A percentile compares a stretch with the other conserved stretches of the same genome.
Conservation (phyloP, 2,888 invertebrate species). For the Drosophila macrothrix region DNA sequence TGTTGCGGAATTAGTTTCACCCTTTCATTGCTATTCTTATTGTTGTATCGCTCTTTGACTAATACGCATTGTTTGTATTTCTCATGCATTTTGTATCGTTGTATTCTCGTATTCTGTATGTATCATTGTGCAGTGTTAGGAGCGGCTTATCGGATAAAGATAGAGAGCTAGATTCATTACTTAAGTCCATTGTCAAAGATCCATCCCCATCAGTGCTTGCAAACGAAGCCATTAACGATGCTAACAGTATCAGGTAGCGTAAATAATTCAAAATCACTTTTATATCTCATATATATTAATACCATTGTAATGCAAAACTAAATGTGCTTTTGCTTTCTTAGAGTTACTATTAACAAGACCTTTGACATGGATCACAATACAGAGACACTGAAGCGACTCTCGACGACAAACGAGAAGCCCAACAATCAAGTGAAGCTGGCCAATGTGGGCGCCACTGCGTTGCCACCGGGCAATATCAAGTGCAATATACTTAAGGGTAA, state of each 20-base stretch:
- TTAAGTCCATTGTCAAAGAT: slow-evolving; percentile 91
- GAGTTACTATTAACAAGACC: slow-evolving; percentile 85
- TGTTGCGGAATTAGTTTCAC: slow-evolving; percentile 18
- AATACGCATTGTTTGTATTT: slow-evolving; percentile 67
- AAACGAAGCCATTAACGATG: slow-evolving; percentile 87
- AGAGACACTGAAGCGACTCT: slow-evolving; percentile 88
- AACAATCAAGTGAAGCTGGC: slow-evolving; percentile 90
- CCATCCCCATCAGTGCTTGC: slow-evolving; percentile 87
- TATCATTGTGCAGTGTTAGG: slow-evolving; percentile 83
- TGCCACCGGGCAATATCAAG: slow-evolving; percentile 96
- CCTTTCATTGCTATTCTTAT: slow-evolving; percentile 21
- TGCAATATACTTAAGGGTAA: slow-evolving; percentile 97
- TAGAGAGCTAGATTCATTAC: slow-evolving; percentile 89
- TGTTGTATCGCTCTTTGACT: slow-evolving; percentile 56
- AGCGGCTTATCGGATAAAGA: slow-evolving; percentile 87
- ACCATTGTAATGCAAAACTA: background rate
- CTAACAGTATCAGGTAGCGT: slow-evolving; percentile 86
- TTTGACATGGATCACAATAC: slow-evolving; percentile 87
- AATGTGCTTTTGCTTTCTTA: slow-evolving; percentile 46
- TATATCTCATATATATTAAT: background rate
- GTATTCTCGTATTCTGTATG: slow-evolving; percentile 54
- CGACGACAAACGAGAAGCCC: slow-evolving; percentile 88
- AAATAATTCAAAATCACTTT: slow-evolving; percentile 43
- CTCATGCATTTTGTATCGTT: slow-evolving; percentile 55
- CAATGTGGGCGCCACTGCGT: slow-evolving; percentile 87